phyloP scores from a whole-genome alignment of 2,797 vertebrate genomes.

The Gymnopithys bicolor region DNA sequence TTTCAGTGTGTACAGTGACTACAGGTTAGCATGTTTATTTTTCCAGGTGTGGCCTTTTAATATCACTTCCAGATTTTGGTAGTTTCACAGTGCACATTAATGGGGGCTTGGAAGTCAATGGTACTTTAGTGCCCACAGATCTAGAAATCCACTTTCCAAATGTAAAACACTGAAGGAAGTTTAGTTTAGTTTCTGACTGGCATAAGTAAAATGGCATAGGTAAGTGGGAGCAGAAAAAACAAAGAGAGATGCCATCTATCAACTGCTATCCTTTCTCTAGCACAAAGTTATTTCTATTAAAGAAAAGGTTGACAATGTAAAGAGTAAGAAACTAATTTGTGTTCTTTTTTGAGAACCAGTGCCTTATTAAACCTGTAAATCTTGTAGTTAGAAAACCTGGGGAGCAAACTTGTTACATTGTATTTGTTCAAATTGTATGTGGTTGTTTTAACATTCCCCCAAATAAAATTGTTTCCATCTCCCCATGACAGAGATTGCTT shows the following conservation, averaged over 20 bases:
- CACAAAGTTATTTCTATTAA: constrained; percentile 65
- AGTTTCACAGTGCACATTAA: not conserved
- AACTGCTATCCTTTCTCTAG: constrained; percentile 48
- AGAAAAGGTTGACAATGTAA: constrained; percentile 68
- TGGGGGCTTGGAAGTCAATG: not conserved
- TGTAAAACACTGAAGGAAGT: not conserved
- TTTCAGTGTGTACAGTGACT: not conserved
- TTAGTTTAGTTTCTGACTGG: not conserved
- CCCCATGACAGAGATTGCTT: not conserved
- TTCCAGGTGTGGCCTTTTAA: not conserved
- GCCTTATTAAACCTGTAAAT: constrained; percentile 90
- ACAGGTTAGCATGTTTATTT: not conserved
- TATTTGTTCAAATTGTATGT: constrained; percentile 81
- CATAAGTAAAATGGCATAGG: not conserved
- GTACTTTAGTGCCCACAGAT: not conserved
- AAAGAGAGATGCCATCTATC: constrained; percentile 2
- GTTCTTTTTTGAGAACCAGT: constrained; percentile 83
- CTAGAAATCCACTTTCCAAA: not conserved
- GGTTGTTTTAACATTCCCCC: constrained; percentile 81
- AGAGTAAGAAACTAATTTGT: constrained; percentile 75
- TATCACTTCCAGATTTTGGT: not conserved
- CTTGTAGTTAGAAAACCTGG: constrained; percentile 78
- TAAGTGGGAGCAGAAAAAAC: not conserved
- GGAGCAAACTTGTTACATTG: constrained; percentile 71
- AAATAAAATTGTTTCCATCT: constrained; percentile 83